Evolutionary conservation across 2,113 vertebrate genomes (phyloP).

Genomic region (Catharus bicknelli): DNA sequence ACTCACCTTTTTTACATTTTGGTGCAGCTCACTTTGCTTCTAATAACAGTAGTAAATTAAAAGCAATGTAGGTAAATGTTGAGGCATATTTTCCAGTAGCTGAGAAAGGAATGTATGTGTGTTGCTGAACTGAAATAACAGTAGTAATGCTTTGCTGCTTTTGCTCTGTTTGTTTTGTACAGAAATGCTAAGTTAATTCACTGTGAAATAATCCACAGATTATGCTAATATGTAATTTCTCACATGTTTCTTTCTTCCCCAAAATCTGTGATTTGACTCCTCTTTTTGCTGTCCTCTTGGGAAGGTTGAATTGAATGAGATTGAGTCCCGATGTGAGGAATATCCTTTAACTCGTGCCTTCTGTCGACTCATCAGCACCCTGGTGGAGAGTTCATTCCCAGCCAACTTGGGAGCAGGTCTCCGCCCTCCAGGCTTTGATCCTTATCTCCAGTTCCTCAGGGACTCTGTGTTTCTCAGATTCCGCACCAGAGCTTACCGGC

Average conservation of each 20-base stretch:
- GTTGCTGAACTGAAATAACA: not conserved
- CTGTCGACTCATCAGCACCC: constrained; percentile 90
- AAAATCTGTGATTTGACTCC: not conserved
- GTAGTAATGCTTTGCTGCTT: not conserved
- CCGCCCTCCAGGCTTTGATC: constrained; percentile 92
- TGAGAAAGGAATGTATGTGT: not conserved
- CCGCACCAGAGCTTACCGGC: constrained; percentile 92
- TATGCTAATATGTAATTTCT: not conserved
- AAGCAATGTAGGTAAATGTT: not conserved
- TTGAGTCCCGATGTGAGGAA: constrained; percentile 95
- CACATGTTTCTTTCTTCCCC: not conserved
- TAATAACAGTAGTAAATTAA: not conserved
- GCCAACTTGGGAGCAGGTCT: constrained; percentile 92
- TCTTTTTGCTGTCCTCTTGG: constrained; percentile 1
- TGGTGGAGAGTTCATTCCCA: constrained; percentile 93
- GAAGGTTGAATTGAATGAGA: constrained; percentile 95
- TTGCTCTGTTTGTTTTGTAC: not conserved
- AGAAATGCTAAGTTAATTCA: not conserved
- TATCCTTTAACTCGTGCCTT: constrained; percentile 92
- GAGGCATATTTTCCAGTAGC: not conserved
- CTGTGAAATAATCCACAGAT: not conserved
- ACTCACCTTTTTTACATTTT: not conserved
- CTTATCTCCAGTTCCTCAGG: constrained; percentile 93
- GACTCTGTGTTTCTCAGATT: constrained; percentile 94
- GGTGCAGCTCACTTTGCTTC: not conserved